Conservation (phyloP, 2,797 vertebrate genomes). For the Decapterus maruadsi region DNA sequence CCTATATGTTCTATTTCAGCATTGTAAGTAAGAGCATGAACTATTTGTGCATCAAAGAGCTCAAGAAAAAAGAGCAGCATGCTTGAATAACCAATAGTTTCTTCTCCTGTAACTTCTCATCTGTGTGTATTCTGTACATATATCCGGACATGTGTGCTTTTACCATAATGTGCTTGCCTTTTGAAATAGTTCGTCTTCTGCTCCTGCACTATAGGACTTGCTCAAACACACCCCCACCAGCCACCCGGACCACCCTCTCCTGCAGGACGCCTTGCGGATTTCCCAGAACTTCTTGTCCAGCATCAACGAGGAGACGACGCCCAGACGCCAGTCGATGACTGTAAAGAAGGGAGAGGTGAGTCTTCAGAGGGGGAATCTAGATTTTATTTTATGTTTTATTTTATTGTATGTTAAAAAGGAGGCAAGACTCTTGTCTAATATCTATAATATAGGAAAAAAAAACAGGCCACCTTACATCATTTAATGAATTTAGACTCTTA, state of each 20-base stretch:
- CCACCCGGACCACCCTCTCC: constrained; percentile 93
- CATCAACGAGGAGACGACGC: constrained; percentile 98
- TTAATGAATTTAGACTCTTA: neutral
- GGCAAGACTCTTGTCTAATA: neutral
- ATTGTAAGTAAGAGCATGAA: neutral
- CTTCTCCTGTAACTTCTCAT: constrained; percentile 1
- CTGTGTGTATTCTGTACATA: neutral
- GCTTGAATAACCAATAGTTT: neutral
- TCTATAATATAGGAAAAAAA: neutral
- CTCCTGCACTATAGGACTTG: constrained; percentile 87
- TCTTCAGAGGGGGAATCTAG: neutral
- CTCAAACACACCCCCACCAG: constrained; percentile 95
- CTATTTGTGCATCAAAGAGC: neutral
- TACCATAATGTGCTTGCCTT: constrained; percentile 24
- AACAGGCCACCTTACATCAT: neutral
- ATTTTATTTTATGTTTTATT: neutral
- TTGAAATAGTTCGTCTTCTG: neutral
- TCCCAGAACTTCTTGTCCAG: constrained; percentile 99
- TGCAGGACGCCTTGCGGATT: constrained; percentile 96
- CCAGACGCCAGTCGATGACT: constrained; percentile 95
- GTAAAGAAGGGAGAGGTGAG: constrained; percentile 98
- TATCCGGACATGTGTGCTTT: constrained; percentile 9
- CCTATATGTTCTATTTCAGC: too few relatives aligned
- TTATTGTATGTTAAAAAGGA: neutral
- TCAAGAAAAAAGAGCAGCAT: neutral